phyloP scores from a whole-genome alignment of 2,797 vertebrate species.

The Cryptoprocta ferox region DNA sequence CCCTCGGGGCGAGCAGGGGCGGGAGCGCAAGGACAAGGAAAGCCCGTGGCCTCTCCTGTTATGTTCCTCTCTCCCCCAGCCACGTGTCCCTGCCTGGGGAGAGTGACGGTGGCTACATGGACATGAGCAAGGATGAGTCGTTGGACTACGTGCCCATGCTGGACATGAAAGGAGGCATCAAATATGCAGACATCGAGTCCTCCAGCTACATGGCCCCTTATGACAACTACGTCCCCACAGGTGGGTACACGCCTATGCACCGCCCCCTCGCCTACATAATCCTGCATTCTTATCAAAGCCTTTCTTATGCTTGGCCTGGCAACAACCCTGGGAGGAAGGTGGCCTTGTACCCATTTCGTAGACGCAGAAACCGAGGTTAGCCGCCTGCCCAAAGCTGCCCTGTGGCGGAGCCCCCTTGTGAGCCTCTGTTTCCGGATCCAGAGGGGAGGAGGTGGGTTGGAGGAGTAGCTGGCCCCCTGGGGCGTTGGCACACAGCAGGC shows the following conservation, averaged over 20 bases:
- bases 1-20: background rate
- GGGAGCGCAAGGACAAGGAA: background rate
- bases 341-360: background rate
- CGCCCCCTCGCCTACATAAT: background rate
- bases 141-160: slow-evolving; percentile 96
- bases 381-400: background rate
- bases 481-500: background rate
- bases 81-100: slow-evolving; percentile 94
- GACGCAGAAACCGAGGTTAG: background rate
- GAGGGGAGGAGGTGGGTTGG: background rate
- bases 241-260: slow-evolving; percentile 70
- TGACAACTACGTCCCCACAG: slow-evolving; percentile 90
- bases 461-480: background rate
- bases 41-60: background rate
- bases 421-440: background rate
- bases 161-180: slow-evolving; percentile 93
- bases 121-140: slow-evolving; percentile 98
- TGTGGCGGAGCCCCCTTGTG: background rate
- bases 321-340: fast-evolving
- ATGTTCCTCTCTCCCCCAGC: slow-evolving; percentile 81
- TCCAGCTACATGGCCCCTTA: slow-evolving; percentile 95
- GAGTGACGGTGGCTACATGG: slow-evolving; percentile 98
- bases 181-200: slow-evolving; percentile 96
- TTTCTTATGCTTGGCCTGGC: background rate
- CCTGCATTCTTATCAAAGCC: background rate